Base-by-base conservation (phyloP, 2,113 vertebrate species). In the Myiozetetes cayanensis region DNA sequence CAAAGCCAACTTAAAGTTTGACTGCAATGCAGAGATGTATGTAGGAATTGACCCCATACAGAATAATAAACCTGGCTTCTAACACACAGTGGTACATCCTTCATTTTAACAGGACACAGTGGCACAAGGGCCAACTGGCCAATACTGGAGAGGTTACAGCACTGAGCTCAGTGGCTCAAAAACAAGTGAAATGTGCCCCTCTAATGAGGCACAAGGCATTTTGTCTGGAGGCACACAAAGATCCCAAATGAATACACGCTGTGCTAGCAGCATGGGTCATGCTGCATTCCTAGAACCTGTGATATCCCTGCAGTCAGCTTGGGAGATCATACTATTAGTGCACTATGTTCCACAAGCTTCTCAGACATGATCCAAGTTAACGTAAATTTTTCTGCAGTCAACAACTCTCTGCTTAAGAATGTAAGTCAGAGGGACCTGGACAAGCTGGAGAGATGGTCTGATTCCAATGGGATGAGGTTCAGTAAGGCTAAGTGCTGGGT, bases 11-110 rank as follows among this genome's bases (percentile, higher is more conserved):
- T 61, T 46, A 43, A 89, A 81, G 56, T 72, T 37, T 84, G 44
- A 78, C 12, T 65, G 77, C 52, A 87, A 52, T 44, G 39, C 56
- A 56, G 58, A 74, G 41, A 75, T 59, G 17, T 67, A 75, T 27
- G n/a, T 16, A 89, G 84, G 65, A 94, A 72, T 53, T 31, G 33
- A 88, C 8, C 49, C 85, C 67, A 70, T 14, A 4, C 24, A 39
- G 63, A 44, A 89, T 80, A 94, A 89, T 80, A 91, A 96, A 96
- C 66, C 49, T 85, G 77, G 85, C 87, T 89, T 83, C 73, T 94
- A 96, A 93, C 21, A 92, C n/a, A 88, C 43, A 93, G 72, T 35
- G 72, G 35, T 87, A 85, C 67, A 76, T 55, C 56, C 56, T 87
- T 52, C 41, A 50, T 58, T 85, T 79, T 27, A 95, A 78, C 46